Percentiles rank a stretch among this genome's conserved stretches.
phyloP scores from a whole-genome alignment of 2,888 invertebrate species.

The Pocota personata region DNA sequence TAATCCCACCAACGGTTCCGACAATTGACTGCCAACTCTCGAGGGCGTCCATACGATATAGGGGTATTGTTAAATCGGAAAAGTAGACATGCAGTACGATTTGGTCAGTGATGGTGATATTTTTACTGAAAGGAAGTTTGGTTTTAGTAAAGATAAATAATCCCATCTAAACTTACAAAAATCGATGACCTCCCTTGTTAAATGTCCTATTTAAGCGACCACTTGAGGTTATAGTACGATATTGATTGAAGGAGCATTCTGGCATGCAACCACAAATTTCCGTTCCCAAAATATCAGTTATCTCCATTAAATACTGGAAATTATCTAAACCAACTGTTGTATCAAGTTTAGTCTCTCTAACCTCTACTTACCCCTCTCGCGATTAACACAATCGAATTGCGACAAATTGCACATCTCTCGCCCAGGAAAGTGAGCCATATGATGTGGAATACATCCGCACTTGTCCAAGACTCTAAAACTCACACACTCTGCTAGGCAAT shows the following conservation, averaged over 20 bases:
- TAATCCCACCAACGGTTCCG: constrained; percentile 88
- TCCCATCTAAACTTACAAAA: constrained; percentile 83
- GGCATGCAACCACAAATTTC: constrained; percentile 81
- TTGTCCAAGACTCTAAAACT: constrained; percentile 81
- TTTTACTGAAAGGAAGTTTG: constrained; percentile 64
- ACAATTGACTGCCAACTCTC: constrained; percentile 88
- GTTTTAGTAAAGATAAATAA: not conserved
- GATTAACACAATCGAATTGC: constrained; percentile 1
- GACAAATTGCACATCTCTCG: constrained; percentile 36
- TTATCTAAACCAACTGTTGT: constrained; percentile 58
- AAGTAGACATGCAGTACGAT: constrained; percentile 87
- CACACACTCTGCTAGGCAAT: constrained; percentile 86
- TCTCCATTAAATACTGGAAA: constrained; percentile 54
- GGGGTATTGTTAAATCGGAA: constrained; percentile 86
- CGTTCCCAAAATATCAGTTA: not conserved
- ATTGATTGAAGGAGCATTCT: constrained; percentile 85
- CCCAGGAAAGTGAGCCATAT: constrained; percentile 77
- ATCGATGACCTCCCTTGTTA: constrained; percentile 81
- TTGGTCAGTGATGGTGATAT: constrained; percentile 81
- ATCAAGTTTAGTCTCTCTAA: not conserved
- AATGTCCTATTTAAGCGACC: constrained; percentile 83
- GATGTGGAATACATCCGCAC: constrained; percentile 86
- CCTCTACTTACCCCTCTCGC: constrained; percentile 24
- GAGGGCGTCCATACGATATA: constrained; percentile 86
- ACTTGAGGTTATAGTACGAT: constrained; percentile 85